Base-by-base conservation (phyloP, 2,113 vertebrate species). In the Naja naja region DNA sequence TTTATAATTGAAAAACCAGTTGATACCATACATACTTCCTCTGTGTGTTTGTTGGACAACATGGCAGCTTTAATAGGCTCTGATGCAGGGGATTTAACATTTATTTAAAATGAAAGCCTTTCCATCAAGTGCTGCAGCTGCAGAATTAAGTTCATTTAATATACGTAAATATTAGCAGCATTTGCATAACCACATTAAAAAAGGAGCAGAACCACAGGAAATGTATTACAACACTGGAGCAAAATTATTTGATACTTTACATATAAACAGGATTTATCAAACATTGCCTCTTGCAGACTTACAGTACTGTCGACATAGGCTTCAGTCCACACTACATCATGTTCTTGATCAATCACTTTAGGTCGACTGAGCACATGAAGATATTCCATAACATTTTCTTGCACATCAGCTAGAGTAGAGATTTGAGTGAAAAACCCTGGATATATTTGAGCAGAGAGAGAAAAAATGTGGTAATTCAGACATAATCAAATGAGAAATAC, bases 331-430 rank as follows among this genome's bases (percentile, higher is more conserved):
- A 99, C 98, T 0, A 99, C 99, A 6, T 99, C 99, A 0, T 99
- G 99, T 89, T 99, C 99, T 94, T 98, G 99, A 97, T 99, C 99
- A 30, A 99, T 99, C 85, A 99, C 99, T 96, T 99, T 99, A 25
- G 99, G 99, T 12, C 99, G 97, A 96, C 99, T 99, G 89, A 99
- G 98, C 43, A 99, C 99, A 0, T 99, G 99, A 20, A 99, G 98
- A 94, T 99, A 99, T 95, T 99, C 99, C 99, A 99, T 99, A 94
- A 99, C 99, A 0, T 99, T 99, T 96, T 99, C 99, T 91, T 99
- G 99, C 89, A 99, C 99, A 3, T 99, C 99, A 52, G 99, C 99
- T 97, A 99, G 93, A 0, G 99, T 99, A 85, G 99, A 99, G 94
- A 99, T 99, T 96, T 99, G 99, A 87, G 99, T 99, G 91, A 99